Evolutionary conservation across 2,888 invertebrate genomes (phyloP).

Genomic region (Penaeus monodon): DNA sequence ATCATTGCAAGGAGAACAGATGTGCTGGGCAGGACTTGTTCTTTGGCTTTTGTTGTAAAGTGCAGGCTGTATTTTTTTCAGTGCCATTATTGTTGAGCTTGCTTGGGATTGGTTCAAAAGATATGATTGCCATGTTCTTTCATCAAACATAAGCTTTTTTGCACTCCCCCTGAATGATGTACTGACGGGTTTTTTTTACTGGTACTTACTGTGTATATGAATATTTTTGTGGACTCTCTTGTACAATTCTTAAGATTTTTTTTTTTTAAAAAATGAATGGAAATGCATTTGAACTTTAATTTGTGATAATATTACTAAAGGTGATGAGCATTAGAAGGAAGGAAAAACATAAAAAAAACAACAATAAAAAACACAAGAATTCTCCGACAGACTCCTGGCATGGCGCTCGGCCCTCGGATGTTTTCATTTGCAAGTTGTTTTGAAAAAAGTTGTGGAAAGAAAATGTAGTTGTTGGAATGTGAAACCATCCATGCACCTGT

Average conservation of each 20-base stretch:
- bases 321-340: too few species aligned
- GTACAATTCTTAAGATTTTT: constrained; percentile 14
- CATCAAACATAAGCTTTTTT: not conserved
- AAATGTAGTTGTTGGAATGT: constrained; percentile 29
- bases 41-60: too few species aligned
- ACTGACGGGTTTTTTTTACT: constrained; percentile 5
- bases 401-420: not conserved
- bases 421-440: not conserved
- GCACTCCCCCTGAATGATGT: too few species aligned
- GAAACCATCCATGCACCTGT: constrained; percentile 59
- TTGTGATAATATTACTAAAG: too few species aligned
- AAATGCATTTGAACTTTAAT: not conserved
- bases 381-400: too few species aligned
- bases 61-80: not conserved
- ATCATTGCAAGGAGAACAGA: too few species aligned
- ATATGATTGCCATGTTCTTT: constrained; percentile 15
- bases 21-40: too few species aligned
- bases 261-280: constrained; percentile 11
- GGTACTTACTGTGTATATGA: constrained; percentile 1
- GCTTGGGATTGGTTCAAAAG: constrained; percentile 20
- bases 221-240: not conserved
- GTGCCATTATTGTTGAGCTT: not conserved
- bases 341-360: too few species aligned
- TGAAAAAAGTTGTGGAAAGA: not conserved
- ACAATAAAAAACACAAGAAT: too few species aligned